phyloP scores from a whole-genome alignment of 2,113 vertebrate genomes.

The Fulmarus glacialis region DNA sequence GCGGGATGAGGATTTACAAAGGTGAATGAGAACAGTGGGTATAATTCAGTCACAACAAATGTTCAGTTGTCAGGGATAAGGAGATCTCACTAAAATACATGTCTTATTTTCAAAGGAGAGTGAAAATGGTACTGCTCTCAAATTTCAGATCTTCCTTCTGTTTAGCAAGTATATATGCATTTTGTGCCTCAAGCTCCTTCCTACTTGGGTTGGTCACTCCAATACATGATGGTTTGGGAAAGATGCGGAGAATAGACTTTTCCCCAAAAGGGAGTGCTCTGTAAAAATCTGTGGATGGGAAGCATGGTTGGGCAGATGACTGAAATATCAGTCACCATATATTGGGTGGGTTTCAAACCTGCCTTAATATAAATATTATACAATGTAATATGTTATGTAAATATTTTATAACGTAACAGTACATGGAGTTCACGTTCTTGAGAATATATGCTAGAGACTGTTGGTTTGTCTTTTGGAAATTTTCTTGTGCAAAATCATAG shows the following conservation, averaged over 20 bases:
- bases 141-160: neutral
- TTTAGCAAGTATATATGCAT: neutral
- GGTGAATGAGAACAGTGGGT: neutral
- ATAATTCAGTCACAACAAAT: neutral
- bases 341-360: neutral
- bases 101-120: neutral
- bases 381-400: neutral
- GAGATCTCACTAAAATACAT: neutral
- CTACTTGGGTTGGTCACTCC: neutral
- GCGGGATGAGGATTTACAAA: neutral
- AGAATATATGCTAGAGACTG: neutral
- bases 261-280: neutral
- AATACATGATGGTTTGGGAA: neutral
- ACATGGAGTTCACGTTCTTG: neutral
- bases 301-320: neutral
- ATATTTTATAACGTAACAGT: neutral
- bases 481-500: neutral
- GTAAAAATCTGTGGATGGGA: neutral
- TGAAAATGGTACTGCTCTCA: neutral
- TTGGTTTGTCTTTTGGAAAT: neutral
- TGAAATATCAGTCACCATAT: neutral
- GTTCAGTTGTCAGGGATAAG: neutral
- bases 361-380: neutral
- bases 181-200: neutral
- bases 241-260: neutral